phyloP scores from a whole-genome alignment of 2,113 vertebrate species.

The Pygoscelis adeliae region DNA sequence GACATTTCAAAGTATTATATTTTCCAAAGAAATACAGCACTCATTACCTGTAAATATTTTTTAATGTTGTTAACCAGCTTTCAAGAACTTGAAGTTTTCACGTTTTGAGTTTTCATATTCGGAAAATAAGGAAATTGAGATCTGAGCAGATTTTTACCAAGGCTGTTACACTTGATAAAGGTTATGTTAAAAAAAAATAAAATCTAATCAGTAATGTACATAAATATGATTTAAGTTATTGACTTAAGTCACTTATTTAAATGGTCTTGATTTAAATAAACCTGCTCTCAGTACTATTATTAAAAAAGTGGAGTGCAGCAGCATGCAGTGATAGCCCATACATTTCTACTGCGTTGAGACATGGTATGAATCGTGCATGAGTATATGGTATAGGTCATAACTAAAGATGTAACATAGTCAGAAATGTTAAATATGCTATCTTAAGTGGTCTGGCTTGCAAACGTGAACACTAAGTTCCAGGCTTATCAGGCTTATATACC shows the following conservation, averaged over 20 bases:
- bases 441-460: background rate
- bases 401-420: background rate
- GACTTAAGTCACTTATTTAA: background rate
- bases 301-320: background rate
- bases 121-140: background rate
- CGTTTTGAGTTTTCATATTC: background rate
- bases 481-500: background rate
- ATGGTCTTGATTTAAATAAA: background rate
- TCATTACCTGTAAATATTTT: background rate
- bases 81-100: background rate
- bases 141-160: background rate
- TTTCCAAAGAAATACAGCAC: background rate
- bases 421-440: background rate
- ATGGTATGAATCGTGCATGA: background rate
- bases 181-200: background rate
- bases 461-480: background rate
- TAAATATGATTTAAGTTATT: background rate
- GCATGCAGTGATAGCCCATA: background rate
- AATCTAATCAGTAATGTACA: background rate
- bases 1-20: background rate
- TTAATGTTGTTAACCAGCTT: background rate
- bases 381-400: background rate
- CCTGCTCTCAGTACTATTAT: background rate
- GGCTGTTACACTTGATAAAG: background rate
- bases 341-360: background rate